Evolutionary conservation across 2,113 vertebrate species (phyloP).

Genomic region (Salvator merianae): DNA sequence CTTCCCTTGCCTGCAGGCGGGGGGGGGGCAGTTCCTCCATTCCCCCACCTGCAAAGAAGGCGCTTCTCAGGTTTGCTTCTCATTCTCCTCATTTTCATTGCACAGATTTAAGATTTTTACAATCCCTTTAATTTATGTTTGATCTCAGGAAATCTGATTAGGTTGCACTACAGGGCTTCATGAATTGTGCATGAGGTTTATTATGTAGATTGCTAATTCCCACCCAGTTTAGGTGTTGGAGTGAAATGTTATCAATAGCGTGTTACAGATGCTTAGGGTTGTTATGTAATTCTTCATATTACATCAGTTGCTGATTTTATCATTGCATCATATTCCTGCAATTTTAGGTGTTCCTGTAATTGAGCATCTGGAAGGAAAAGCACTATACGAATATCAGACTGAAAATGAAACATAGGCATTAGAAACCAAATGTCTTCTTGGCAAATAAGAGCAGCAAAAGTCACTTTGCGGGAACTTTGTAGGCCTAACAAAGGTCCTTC

Average conservation of each 20-base stretch:
- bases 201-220: not conserved
- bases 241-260: not conserved
- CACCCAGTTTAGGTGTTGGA: not conserved
- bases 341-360: not conserved
- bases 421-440: no score
- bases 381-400: not conserved
- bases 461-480: no score
- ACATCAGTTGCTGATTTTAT: not conserved
- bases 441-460: no score
- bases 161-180: not conserved
- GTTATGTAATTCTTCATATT: not conserved
- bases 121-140: no score
- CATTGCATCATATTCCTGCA: not conserved
- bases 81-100: no score
- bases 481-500: no score
- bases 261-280: not conserved
- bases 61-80: no score
- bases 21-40: no score
- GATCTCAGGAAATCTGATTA: no score
- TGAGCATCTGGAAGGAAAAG: not conserved
- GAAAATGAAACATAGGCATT: not conserved
- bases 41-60: no score
- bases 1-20: no score
- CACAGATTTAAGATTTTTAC: no score
- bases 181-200: not conserved